Base-by-base conservation (phyloP, 2,113 vertebrate species). In the Hippoglossus stenolepis region DNA sequence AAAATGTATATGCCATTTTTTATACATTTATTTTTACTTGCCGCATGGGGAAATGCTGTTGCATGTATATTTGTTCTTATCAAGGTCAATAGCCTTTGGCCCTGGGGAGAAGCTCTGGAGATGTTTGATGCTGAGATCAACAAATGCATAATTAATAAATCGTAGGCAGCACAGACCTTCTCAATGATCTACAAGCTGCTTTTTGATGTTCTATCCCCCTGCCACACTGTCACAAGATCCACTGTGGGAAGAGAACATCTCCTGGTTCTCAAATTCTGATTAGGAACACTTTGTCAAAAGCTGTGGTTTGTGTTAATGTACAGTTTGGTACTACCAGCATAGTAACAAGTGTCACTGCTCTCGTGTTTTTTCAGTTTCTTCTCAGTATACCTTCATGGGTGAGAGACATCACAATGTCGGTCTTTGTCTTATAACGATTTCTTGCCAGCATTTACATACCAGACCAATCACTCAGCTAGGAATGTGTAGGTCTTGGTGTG, bases 361-460 rank as follows among this genome's bases (percentile, higher is more conserved):
- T 51, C 13, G 3, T 49, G 47, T 49, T 17, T 67, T 28, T 21
- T 20, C 23, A 13, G 6, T 59, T 43, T 63, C 9, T 51, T 63
- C 17, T 26, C 23, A n/a, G n/a, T 17, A 3, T 15, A 23, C 28
- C 61, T 24, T 40, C 7, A 28, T 56, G 3, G 4, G 28, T 68
- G 51, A 64, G 47, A 2, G 63, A 24, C n/a, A 11, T 75, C 47
- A 65, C 20, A 77, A 71, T 70, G 20, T 21, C 18, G 51, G 38
- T 43, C 17, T 7, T 0, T 60, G 21, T 31, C 58, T 64, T 53
- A 60, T 17, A 40, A 8, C 9, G 31, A 17, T 38, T 47, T 75
- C 31, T 59, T 53, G 49, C 49, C n/a, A 47, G 45, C 12, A 4
- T 47, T 47, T 47, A 38, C 35, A 10, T 10, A 20, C 1, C 17